Evolutionary conservation across 2,888 invertebrate species (phyloP), one percentile per base, ranked within the genome.

Genomic region (Caenorhabditis sp.): DNA sequence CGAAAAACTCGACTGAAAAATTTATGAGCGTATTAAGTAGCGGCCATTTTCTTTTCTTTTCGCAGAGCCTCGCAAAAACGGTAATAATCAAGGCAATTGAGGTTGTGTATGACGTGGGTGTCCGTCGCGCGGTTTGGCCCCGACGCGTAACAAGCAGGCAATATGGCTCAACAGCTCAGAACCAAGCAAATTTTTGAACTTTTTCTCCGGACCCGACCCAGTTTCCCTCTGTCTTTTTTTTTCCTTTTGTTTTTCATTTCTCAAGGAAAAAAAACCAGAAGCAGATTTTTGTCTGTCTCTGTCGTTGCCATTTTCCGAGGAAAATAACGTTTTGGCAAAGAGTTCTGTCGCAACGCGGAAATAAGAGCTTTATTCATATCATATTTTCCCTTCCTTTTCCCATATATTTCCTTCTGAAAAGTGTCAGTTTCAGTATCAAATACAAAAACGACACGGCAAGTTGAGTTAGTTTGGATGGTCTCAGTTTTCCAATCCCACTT

Each of bases 151-250:
- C 65, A 60, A 51, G 58, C 56, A 51, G 58, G 72, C 72, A 65
- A 58, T 72, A 28, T 65, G 74, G 65, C 65, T 74, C 65, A 74
- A 74, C 67, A 74, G 74, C 74, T 74, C 74, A 65, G 26, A 24
- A 44, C 40, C 6, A 28, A 26, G 50, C 28, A 58, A 65, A 44
- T 58, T 60, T 50, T 56, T 67, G 74, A 74, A 74, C 74, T 74
- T 58, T 65, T 58, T 35, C 22, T 32, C 53, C 62, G 26, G n/a
- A 22, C 58, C 24, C 65, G 26, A 65, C 62, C 55, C 68, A 35
- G 13, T 61, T 35, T 47, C n/a, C n/a, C n/a, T n/a, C n/a, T n/a
- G 68, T 62, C 40, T 55, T n/a, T 15, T 56, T 3, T 58, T 58
- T 56, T 51, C 37, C 5, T 44, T 61, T 35, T 67, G 40, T 76